A percentile compares a stretch with the other conserved stretches of the same genome.
Conservation (phyloP, 2,797 vertebrate species). For the Limnodromus scolopaceus region DNA sequence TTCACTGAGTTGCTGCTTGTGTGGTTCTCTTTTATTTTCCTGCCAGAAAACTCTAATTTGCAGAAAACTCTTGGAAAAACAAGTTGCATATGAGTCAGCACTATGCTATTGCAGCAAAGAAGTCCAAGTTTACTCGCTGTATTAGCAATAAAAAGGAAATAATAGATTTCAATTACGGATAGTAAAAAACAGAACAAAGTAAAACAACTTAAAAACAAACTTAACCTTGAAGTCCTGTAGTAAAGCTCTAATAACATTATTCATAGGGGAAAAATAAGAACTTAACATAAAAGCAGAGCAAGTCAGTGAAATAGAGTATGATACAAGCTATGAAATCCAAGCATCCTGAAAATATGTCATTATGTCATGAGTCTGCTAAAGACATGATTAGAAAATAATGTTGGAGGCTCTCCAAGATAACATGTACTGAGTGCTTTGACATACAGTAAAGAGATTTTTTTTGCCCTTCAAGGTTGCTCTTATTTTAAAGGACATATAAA, state of each 20-base stretch:
- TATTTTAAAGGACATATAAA: not conserved
- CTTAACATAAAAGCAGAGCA: not conserved
- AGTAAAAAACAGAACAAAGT: not conserved
- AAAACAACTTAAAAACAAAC: not conserved
- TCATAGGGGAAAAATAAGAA: not conserved
- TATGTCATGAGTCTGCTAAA: not conserved
- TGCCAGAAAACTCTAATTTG: not conserved
- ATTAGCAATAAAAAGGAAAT: not conserved
- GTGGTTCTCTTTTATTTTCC: not conserved
- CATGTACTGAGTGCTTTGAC: not conserved
- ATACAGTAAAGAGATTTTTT: not conserved
- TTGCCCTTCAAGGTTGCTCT: not conserved
- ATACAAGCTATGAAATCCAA: not conserved
- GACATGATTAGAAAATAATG: not conserved
- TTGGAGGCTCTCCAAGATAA: not conserved
- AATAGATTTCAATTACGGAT: not conserved
- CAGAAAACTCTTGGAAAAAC: not conserved
- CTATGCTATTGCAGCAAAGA: not conserved
- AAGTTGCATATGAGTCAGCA: not conserved
- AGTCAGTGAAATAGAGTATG: not conserved
- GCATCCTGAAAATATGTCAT: not conserved
- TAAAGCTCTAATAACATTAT: not conserved
- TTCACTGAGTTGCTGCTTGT: not conserved
- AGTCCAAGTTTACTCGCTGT: not conserved
- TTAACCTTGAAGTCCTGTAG: not conserved